Evolutionary conservation across 1,140 invertebrate genomes (phyloP).

Genomic region (Drosophila tristis): DNA sequence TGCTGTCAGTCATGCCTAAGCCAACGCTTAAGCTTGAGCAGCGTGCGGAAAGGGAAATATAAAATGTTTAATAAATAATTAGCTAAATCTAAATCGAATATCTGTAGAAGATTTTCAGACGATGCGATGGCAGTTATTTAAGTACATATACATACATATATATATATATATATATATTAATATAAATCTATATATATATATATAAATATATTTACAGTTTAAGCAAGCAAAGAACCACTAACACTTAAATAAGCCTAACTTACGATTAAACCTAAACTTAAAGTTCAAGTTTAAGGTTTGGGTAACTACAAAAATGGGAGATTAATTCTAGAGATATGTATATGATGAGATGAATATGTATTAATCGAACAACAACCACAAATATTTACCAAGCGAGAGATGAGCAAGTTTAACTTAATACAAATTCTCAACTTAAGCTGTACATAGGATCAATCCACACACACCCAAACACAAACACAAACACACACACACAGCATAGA

Average conservation of each 20-base stretch:
- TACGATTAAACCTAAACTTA: conserved; percentile 53
- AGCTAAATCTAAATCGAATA: conserved; percentile 66
- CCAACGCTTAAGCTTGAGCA: conserved; percentile 38
- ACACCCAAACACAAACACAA: background rate
- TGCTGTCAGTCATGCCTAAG: conserved; percentile 58
- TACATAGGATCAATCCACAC: conserved; percentile 43
- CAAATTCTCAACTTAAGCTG: conserved; percentile 58
- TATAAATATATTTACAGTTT: conserved; percentile 64
- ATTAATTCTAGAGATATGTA: conserved; percentile 43
- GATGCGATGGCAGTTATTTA: conserved; percentile 58
- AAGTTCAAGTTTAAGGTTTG: conserved; percentile 66
- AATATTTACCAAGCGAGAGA: conserved; percentile 64
- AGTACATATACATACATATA: conserved; percentile 69
- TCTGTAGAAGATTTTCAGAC: conserved; percentile 68
- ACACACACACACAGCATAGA: conserved; percentile 21
- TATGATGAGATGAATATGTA: conserved; percentile 51
- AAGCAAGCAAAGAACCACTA: conserved; percentile 82
- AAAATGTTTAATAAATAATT: conserved; percentile 67
- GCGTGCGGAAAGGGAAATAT: conserved; percentile 31
- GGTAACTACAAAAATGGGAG: conserved; percentile 46
- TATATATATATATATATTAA: conserved; percentile 27
- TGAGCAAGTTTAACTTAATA: conserved; percentile 62
- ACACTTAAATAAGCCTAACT: conserved; percentile 79
- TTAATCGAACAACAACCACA: conserved; percentile 57
- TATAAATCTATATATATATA: conserved; percentile 46